These are phyloP conservation scores for Sarcoramphus papa DNA, from an alignment of 2,797 vertebrate species.

Conservation along the genomic window DNA sequence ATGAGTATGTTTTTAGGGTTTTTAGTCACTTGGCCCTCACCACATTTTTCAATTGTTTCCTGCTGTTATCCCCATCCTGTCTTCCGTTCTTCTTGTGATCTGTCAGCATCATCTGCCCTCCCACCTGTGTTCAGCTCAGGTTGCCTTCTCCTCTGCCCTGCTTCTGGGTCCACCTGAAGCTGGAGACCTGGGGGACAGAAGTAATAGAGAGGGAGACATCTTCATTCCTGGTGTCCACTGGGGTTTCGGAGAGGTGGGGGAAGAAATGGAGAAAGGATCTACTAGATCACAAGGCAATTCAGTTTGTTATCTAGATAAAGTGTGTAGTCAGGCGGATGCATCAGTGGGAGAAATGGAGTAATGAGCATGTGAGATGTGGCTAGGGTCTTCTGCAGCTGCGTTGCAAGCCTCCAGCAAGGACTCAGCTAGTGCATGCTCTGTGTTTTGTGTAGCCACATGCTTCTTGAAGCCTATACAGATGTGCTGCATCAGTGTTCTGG, in stretches of 20 bases:
- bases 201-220: neutral
- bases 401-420: neutral
- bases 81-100: neutral
- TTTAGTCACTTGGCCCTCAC: neutral
- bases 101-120: neutral
- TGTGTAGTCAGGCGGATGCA: neutral
- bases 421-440: neutral
- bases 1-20: neutral
- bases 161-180: neutral
- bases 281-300: neutral
- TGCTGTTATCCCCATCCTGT: fast-evolving
- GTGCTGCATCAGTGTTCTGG: neutral
- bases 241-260: neutral
- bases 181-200: neutral
- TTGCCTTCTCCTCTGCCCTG: neutral
- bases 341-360: neutral
- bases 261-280: neutral
- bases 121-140: neutral
- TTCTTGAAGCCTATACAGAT: neutral
- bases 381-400: neutral
- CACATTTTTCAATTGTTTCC: neutral
- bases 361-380: neutral
- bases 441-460: neutral
- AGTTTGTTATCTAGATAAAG: neutral
- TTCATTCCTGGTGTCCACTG: neutral